Percentiles rank a stretch among this genome's conserved stretches.
Evolutionary conservation across 2,113 vertebrate genomes (phyloP).

Genomic region (Dinomys branickii): DNA sequence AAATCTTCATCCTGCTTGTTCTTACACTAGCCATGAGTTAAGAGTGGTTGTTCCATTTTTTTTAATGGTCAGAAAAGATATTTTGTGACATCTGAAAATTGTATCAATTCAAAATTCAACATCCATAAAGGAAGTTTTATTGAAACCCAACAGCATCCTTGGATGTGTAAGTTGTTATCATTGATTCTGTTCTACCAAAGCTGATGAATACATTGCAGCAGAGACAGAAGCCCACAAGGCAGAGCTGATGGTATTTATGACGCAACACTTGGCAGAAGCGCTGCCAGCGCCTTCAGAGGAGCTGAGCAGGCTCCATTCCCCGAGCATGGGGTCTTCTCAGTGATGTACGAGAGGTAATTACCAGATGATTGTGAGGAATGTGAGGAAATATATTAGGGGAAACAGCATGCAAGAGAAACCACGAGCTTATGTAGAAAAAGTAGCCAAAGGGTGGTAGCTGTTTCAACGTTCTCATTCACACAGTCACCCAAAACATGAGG

Average conservation of each 20-base stretch:
- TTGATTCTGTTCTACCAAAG: background rate
- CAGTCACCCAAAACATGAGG: background rate
- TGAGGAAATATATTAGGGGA: background rate
- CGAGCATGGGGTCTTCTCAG: background rate
- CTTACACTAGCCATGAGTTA: background rate
- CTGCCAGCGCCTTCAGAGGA: background rate
- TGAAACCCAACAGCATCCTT: background rate
- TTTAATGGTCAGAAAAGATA: background rate
- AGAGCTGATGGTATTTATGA: background rate
- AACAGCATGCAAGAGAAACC: background rate
- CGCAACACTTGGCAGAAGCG: background rate
- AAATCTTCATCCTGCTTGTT: background rate
- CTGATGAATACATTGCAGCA: background rate
- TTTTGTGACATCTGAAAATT: background rate
- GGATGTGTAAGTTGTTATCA: background rate
- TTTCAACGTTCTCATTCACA: background rate
- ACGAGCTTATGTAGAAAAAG: background rate
- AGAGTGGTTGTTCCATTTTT: background rate
- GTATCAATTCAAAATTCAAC: background rate
- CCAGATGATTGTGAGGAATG: background rate
- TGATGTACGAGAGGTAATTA: background rate
- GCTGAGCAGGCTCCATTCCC: background rate
- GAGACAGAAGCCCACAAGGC: background rate
- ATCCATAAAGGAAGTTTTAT: background rate
- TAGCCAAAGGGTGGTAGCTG: background rate